Evolutionary conservation across 2,888 invertebrate genomes (phyloP), one percentile per base, ranked within the genome.

Genomic region (Dorcus hopei): DNA sequence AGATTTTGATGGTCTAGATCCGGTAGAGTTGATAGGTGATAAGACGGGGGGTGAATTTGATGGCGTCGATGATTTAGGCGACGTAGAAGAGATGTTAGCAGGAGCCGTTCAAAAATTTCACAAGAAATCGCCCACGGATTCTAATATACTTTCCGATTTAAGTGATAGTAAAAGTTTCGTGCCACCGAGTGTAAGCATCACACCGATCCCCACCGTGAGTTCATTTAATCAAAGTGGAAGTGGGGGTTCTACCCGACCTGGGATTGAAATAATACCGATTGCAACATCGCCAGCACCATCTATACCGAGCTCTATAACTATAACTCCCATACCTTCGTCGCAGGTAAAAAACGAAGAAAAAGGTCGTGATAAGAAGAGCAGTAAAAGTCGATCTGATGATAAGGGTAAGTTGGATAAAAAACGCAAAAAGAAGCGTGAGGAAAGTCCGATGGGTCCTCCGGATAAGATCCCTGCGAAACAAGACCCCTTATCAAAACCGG

Each of bases 181-280:
- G 5, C 80, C 83, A 14, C 85, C 85, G 4, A 82, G 87, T 47
- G 83, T 87, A 19, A 85, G 85, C 67, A 83, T 87, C n/a, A 85
- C 86, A 3, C 83, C 88, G 1, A 83, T 85, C 43, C 70, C 74
- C 9, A 11, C 48, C 3, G 61, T 41, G 9, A 48, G 63, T 11
- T 57, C 62, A 6, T 54, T 53, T 14, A 50, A 57, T 33, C 61
- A 58, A 55, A 65, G 64, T 47, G 65, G 62, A 61, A 39, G 52
- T 19, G 55, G 56, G 19, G 47, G 80, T 11, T 81, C 82, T 75
- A 84, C 85, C 58, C 80, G 90, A 33, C 87, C 89, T 0, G 90
- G 90, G 2, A 92, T 94, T 61, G 94, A 95, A 78, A 91, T 94
- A 50, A 91, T 94, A 68, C 93, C 94, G 0, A 85, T 91, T 60